Evolutionary conservation across 2,888 invertebrate genomes (phyloP).

Genomic region (Melinaea menophilus): DNA sequence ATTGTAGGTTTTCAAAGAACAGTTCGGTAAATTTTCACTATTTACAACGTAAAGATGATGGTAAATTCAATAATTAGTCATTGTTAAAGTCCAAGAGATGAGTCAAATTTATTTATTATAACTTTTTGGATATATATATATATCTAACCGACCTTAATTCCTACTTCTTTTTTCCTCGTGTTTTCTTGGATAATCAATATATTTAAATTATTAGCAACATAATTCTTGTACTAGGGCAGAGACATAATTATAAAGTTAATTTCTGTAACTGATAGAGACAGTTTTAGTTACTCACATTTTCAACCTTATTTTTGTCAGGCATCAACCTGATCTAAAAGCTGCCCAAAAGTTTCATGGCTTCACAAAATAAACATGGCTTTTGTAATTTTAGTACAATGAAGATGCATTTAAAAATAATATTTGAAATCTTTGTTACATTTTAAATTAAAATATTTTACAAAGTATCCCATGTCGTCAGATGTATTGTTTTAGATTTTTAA

Average conservation of each 20-base stretch:
- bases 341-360: constrained; percentile 29
- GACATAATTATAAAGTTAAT: neutral
- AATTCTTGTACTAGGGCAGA: neutral
- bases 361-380: constrained; percentile 27
- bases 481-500: no score
- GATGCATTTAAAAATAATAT: constrained; percentile 21
- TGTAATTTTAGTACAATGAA: constrained; percentile 16
- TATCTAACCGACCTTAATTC: no score
- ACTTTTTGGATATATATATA: constrained; percentile 18
- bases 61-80: constrained; percentile 32
- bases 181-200: neutral
- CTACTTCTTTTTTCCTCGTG: neutral
- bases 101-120: constrained; percentile 26
- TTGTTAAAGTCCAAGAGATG: constrained; percentile 23
- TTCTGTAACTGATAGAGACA: neutral
- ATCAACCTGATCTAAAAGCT: constrained; percentile 25
- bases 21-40: constrained; percentile 19
- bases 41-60: constrained; percentile 26
- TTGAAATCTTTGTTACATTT: neutral
- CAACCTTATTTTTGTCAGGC: neutral
- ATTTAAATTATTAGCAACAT: neutral
- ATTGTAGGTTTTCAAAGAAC: constrained; percentile 7
- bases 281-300: neutral
- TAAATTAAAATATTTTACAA: neutral
- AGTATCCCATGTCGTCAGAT: neutral